Percentiles rank a stretch among this genome's conserved stretches.
Conservation (phyloP, 1,140 invertebrate genomes). For the Halictus rubicundus region DNA sequence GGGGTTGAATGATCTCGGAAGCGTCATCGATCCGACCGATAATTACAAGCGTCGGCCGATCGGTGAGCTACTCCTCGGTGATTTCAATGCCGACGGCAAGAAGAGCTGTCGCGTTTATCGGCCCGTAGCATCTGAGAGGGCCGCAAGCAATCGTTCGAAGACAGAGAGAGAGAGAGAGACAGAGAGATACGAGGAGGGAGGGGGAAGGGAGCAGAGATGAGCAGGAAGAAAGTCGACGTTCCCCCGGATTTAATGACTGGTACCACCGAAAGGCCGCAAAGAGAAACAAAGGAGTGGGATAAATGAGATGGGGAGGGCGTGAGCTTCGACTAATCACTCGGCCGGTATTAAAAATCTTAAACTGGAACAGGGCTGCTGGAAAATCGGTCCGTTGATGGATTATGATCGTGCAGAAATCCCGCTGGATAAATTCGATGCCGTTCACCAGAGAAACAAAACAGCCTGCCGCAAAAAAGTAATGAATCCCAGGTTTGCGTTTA, state of each 20-base stretch:
- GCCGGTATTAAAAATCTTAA: constrained; percentile 42
- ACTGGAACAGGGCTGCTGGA: not conserved
- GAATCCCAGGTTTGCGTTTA: too few species aligned
- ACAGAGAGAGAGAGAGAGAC: too few species aligned
- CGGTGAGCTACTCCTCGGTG: constrained; percentile 62
- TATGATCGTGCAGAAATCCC: constrained; percentile 9
- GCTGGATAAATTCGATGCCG: not conserved
- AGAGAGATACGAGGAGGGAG: not conserved
- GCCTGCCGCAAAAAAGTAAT: not conserved
- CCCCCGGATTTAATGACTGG: constrained; percentile 51
- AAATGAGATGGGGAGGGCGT: constrained; percentile 49
- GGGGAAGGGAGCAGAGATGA: constrained; percentile 27
- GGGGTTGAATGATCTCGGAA: constrained; percentile 25
- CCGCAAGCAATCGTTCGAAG: constrained; percentile 38
- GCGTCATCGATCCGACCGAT: constrained; percentile 43
- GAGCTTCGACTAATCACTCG: constrained; percentile 40
- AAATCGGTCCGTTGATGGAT: constrained; percentile 15
- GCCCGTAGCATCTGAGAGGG: constrained; percentile 54
- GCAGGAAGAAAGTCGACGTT: constrained; percentile 21
- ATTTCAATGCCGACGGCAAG: constrained; percentile 51
- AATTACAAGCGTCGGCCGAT: constrained; percentile 68
- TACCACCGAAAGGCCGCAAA: constrained; percentile 53
- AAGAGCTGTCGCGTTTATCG: constrained; percentile 63
- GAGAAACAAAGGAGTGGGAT: constrained; percentile 36
- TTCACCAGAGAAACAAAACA: not conserved